Base-by-base conservation (phyloP, 2,797 vertebrate genomes). In the Amblyopsis hoosieri region DNA sequence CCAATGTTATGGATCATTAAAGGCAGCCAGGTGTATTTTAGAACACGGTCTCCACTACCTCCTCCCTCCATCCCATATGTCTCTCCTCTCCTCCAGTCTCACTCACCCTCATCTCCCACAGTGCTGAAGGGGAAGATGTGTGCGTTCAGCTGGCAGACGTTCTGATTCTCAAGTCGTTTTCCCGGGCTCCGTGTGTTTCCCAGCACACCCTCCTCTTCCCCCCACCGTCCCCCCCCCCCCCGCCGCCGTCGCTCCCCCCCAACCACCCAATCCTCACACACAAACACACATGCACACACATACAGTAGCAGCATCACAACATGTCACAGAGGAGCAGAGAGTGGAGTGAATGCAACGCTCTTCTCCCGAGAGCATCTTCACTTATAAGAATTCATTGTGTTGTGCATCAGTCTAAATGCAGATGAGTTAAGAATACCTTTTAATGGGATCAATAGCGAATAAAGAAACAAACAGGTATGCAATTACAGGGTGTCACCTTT, bases 161-260 rank as follows among this genome's bases (percentile, higher is more conserved):
- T 23, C 23, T 23, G 23, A 23, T 23, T 3, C 23, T 23, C 23
- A 23, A 3, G 23, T 23, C 0, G 23, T 23, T 23, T 23, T 23
- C 3, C 23, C 23, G 3, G 3, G 23, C 3, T 3, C 3, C 23
- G 23, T 23, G 19, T 23, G 19, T 23, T 23, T 23, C 19, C 19
- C 19, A 23, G 19, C 33, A 7, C 33, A 37, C 7, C 15, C 8
- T 59, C 60, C 57, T 52, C 62, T 74, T 50, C 69, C 45, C 67
- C 19, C 61, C 69, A n/a, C n/a, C n/a, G n/a, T n/a, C 69, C 45
- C 51, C 61, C 56, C 53, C 57, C 14, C 7, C 57, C 47, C n/a
- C 23, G 14, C 11, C 29, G 48, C 67, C 60, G 49, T 68, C 37
- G 66, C 69, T 57, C 49, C 37, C 60, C n/a, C 78, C 64, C 64